phyloP scores from a whole-genome alignment of 2,888 invertebrate genomes.

The Spicauda simplicius region DNA sequence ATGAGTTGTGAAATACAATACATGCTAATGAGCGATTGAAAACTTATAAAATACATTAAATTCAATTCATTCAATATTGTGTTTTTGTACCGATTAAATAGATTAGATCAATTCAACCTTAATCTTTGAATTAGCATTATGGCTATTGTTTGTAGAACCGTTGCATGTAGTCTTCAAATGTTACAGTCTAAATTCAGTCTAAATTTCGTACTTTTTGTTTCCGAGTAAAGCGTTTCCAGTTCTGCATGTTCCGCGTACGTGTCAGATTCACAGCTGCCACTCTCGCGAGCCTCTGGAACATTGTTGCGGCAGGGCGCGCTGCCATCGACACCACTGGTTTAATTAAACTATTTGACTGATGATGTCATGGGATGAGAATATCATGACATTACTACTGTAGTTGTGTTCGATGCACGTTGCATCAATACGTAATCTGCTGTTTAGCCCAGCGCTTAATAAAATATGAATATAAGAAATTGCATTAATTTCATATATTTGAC shows the following conservation, averaged over 20 bases:
- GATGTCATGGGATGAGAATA: conserved; percentile 9
- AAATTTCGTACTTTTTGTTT: background rate
- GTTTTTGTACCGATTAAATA: too few species aligned
- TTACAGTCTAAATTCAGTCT: too few species aligned
- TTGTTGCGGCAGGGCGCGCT: conserved; percentile 3
- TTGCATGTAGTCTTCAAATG: too few species aligned
- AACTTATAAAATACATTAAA: too few species aligned
- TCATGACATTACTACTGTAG: background rate
- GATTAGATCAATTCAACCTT: too few species aligned
- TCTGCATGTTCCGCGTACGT: conserved; percentile 1
- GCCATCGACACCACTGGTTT: conserved; percentile 9
- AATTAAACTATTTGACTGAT: conserved; percentile 17
- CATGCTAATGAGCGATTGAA: too few species aligned
- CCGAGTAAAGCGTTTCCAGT: conserved; percentile 11
- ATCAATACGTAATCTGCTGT: background rate
- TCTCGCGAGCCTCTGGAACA: conserved; percentile 10
- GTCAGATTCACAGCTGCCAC: conserved; percentile 20
- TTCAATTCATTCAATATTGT: too few species aligned
- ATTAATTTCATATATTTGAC: too few species aligned
- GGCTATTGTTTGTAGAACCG: too few species aligned
- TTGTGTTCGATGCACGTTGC: background rate
- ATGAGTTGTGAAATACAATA: too few species aligned
- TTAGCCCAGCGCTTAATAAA: background rate
- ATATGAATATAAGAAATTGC: background rate
- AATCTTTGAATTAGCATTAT: too few species aligned